These are phyloP conservation scores for Simalia tracyae DNA, from an alignment of 2,797 vertebrate species.

Conservation along the genomic window DNA sequence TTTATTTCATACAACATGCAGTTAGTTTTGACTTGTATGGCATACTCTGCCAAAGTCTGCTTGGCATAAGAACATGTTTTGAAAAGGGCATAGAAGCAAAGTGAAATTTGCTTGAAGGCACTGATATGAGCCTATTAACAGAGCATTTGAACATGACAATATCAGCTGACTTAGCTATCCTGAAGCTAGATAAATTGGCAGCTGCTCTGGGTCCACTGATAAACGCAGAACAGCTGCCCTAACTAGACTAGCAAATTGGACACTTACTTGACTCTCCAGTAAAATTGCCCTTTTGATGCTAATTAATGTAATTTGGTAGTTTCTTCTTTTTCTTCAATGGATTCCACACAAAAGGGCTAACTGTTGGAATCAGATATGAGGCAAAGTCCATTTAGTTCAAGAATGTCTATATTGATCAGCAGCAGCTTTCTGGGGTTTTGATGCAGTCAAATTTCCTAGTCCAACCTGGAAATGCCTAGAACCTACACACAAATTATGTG, in stretches of 20 bases:
- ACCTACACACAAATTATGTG: too few species aligned
- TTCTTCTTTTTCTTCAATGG: not conserved
- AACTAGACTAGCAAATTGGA: too few species aligned
- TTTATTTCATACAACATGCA: not conserved
- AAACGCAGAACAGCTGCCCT: not conserved
- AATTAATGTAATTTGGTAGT: not conserved
- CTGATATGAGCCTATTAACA: slow-evolving; percentile 25
- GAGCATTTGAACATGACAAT: not conserved
- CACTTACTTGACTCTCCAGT: too few species aligned
- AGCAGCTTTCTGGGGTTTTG: too few species aligned
- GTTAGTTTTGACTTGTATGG: not conserved
- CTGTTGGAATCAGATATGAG: too few species aligned
- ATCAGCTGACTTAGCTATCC: not conserved
- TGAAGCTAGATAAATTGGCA: not conserved
- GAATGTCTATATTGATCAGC: too few species aligned
- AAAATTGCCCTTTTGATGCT: too few species aligned
- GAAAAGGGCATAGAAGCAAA: fast-evolving
- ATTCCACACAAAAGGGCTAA: not conserved
- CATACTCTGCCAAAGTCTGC: not conserved
- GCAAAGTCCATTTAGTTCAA: too few species aligned
- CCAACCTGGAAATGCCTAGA: too few species aligned
- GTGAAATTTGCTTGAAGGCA: not conserved
- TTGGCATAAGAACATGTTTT: not conserved
- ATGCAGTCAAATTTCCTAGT: too few species aligned
- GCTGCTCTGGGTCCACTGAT: not conserved